Evolutionary conservation across 2,888 invertebrate genomes (phyloP).

Genomic region (Tetanocera ferruginea): DNA sequence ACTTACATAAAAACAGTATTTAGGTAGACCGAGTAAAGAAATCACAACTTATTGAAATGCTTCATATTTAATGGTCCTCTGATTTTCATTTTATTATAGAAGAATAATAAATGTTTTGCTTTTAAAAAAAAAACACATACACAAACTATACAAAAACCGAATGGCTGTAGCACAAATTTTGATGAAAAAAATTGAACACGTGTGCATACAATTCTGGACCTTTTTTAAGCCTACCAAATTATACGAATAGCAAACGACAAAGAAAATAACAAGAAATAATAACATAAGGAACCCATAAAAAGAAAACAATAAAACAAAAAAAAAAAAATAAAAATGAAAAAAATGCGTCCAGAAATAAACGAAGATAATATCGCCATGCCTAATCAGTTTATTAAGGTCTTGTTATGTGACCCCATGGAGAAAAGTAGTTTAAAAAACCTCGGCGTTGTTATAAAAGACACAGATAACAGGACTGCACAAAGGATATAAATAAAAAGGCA

Average conservation of each 20-base stretch:
- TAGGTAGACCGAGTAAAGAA: background rate
- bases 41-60: slow-evolving; percentile 41
- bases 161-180: slow-evolving; percentile 40
- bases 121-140: slow-evolving; percentile 26
- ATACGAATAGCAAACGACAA: background rate
- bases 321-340: slow-evolving; percentile 27
- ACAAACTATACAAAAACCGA: slow-evolving; percentile 30
- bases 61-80: slow-evolving; percentile 35
- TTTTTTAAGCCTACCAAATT: slow-evolving; percentile 5
- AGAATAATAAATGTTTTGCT: background rate
- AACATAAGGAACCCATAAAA: slow-evolving; percentile 20
- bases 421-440: slow-evolving; percentile 38
- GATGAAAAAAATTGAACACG: slow-evolving; percentile 60
- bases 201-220: slow-evolving; percentile 60
- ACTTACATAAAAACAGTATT: too few relatives aligned
- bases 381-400: slow-evolving; percentile 51
- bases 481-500: slow-evolving; percentile 51
- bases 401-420: slow-evolving; percentile 47
- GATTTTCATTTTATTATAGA: slow-evolving; percentile 6
- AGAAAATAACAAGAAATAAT: background rate
- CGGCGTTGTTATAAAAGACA: background rate
- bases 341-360: slow-evolving; percentile 33
- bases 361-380: slow-evolving; percentile 50
- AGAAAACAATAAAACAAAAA: slow-evolving; percentile 11
- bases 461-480: background rate